phyloP scores from a whole-genome alignment of 2,888 invertebrate species.

The Patella pellucida region DNA sequence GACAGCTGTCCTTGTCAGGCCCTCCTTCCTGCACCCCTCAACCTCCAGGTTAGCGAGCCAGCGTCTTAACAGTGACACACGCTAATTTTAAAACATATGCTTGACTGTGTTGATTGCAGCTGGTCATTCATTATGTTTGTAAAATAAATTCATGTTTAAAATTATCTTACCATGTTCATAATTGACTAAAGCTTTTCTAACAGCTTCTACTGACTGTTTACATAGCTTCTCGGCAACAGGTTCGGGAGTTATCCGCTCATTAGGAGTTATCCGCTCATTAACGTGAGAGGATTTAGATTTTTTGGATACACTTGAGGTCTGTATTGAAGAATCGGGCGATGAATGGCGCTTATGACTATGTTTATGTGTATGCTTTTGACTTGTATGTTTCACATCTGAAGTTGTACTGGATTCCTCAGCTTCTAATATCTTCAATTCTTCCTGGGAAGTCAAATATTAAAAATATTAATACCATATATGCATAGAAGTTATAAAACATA shows the following conservation, averaged over 20 bases:
- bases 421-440: conserved; percentile 36
- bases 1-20: too few relatives aligned
- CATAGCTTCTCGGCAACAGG: conserved; percentile 26
- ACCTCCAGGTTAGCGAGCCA: too few relatives aligned
- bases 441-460: conserved; percentile 24
- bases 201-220: conserved; percentile 25
- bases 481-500: too few relatives aligned
- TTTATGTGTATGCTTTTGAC: neutral
- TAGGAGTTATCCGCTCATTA: conserved; percentile 12
- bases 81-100: too few relatives aligned
- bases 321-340: neutral
- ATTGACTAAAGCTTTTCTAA: conserved; percentile 26
- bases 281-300: conserved; percentile 12
- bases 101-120: too few relatives aligned
- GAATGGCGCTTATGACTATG: conserved; percentile 1
- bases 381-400: neutral
- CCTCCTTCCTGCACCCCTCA: too few relatives aligned
- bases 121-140: too few relatives aligned
- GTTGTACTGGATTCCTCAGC: conserved; percentile 13
- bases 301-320: neutral
- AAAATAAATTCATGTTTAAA: neutral
- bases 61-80: too few relatives aligned
- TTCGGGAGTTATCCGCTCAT: conserved; percentile 6
- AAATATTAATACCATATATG: neutral
- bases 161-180: conserved; percentile 30